Evolutionary conservation across 1,140 invertebrate genomes (phyloP), one percentile per base, ranked within the genome.

Genomic region (Hylaeus volcanicus): DNA sequence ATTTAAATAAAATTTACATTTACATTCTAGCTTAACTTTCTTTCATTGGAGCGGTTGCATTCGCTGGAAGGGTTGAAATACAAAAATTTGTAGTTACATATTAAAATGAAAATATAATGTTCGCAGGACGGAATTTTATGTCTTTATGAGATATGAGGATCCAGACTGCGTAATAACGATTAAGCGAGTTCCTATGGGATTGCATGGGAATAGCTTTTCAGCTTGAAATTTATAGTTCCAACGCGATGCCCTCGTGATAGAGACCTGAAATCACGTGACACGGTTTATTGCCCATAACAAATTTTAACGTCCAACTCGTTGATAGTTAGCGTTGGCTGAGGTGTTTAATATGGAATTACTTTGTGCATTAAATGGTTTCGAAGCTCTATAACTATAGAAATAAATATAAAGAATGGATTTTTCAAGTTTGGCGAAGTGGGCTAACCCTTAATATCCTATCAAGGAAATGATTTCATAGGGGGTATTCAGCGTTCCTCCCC

Each of bases 111-210:
- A 5, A 5, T 0, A 12, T 11, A 6, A 48, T 12, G 26, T 63
- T 63, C 43, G 14, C 14, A 14, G 0, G 1, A 8, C 9, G 14
- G 5, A 74, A 74, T 51, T 74, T 74, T 61, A 74, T 74, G 72
- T 58, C 11, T 14, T 39, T 55, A 12, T 58, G 48, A n/a, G 12
- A 66, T 2, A 45, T 12, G 11, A 58, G 39, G 51, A 43, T 56
- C n/a, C 15, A 41, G 55, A 37, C 37, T 51, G 51, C 9, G 51
- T 58, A 68, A 68, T 56, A 66, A 76, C 51, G 74, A 76, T 76
- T 66, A 55, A 75, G 48, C 61, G 60, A 41, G 73, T 81, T 86
- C 78, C 74, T 60, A 65, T 82, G 64, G 83, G 83, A 82, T 86
- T 71, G 76, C 74, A 51, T 45, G 60, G 53, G 48, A 58, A 60